Conservation (phyloP, 2,888 invertebrate species). For the Orthonevra nobilis region DNA sequence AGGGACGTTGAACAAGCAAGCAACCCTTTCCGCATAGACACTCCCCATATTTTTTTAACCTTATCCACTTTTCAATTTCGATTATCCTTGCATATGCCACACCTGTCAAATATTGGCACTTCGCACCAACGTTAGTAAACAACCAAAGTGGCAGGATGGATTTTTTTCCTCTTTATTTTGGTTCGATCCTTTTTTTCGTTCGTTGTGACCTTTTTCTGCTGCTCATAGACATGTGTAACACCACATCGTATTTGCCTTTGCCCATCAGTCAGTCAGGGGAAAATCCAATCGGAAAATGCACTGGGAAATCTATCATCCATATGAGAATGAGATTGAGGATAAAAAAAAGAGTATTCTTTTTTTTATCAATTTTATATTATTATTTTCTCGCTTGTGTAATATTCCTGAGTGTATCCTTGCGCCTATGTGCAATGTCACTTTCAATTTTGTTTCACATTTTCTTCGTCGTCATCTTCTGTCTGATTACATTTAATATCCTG, state of each 20-base stretch:
- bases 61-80: conserved; percentile 67
- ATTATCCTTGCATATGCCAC: conserved; percentile 67
- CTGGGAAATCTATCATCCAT: conserved; percentile 54
- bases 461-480: conserved; percentile 51
- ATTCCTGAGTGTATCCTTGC: conserved; percentile 19
- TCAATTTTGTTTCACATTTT: conserved; percentile 45
- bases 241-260: conserved; percentile 55
- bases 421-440: conserved; percentile 61
- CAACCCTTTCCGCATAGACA: conserved; percentile 12
- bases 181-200: conserved; percentile 2
- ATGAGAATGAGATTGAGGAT: conserved; percentile 41
- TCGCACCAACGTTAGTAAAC: conserved; percentile 47
- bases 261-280: conserved; percentile 52
- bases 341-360: no score
- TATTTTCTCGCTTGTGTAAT: conserved; percentile 38
- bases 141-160: conserved; percentile 35
- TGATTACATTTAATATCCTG: conserved; percentile 63
- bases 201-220: conserved; percentile 8
- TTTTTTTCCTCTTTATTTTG: conserved; percentile 23
- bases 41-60: conserved; percentile 15
- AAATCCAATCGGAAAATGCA: conserved; percentile 63
- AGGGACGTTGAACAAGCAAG: conserved; percentile 1
- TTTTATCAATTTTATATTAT: neutral
- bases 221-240: conserved; percentile 30
- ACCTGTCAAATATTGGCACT: conserved; percentile 69